These are phyloP conservation scores for Danio tinwini DNA, from an alignment of 2,797 vertebrate species.

Conservation along the genomic window DNA sequence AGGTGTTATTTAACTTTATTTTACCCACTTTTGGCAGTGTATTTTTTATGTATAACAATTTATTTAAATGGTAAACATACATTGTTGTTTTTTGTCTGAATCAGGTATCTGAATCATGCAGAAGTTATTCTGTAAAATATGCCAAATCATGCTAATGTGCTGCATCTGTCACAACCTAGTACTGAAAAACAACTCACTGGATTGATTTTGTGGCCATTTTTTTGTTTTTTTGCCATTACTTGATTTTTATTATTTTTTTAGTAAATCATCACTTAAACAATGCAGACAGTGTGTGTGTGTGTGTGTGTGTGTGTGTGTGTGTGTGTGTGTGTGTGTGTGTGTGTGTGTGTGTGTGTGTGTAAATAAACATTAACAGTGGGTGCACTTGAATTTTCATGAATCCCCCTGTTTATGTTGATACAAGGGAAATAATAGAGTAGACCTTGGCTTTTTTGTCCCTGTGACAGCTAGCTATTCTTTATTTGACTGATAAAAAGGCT, in stretches of 20 bases:
- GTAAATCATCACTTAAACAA: neutral
- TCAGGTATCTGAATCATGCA: neutral
- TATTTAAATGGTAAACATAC: too few relatives aligned
- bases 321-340: neutral
- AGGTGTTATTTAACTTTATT: too few relatives aligned
- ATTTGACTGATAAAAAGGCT: conserved; percentile 24
- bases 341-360: neutral
- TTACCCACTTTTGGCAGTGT: too few relatives aligned
- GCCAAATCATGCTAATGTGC: conserved; percentile 7
- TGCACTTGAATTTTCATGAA: neutral
- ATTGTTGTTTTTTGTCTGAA: neutral
- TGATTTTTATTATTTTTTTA: neutral
- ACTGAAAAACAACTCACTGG: neutral
- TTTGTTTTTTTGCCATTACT: neutral
- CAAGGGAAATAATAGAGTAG: neutral
- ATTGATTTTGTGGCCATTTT: neutral
- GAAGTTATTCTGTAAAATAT: neutral
- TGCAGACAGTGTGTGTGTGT: neutral
- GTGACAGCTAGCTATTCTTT: conserved; percentile 36
- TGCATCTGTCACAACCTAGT: neutral
- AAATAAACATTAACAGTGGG: neutral
- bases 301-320: neutral
- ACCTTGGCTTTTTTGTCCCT: conserved; percentile 34
- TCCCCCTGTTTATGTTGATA: conserved; percentile 12
- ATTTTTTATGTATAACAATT: too few relatives aligned